Conservation (phyloP, 1,140 invertebrate species). For the Protaetia brevitarsis region DNA sequence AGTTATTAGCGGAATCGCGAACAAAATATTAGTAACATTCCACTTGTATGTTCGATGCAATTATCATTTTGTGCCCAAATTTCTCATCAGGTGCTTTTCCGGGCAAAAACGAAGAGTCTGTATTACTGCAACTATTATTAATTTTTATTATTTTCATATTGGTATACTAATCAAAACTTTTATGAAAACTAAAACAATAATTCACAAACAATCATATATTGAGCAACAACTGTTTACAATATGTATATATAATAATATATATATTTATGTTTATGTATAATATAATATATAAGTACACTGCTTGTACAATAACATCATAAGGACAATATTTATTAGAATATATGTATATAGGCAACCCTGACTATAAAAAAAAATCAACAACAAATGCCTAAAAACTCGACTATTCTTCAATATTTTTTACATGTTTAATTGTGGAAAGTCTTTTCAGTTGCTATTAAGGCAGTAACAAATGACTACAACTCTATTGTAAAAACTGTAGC, state of each 20-base stretch:
- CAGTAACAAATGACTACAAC: no score
- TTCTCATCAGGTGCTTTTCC: no score
- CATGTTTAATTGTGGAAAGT: not conserved
- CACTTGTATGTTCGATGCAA: no score
- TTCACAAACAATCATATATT: constrained; percentile 21
- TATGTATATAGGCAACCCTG: constrained; percentile 21
- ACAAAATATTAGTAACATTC: no score
- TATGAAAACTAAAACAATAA: not conserved
- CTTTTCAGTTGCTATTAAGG: no score
- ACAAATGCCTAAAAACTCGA: not conserved
- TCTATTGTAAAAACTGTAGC: not conserved
- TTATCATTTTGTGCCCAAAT: no score
- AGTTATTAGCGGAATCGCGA: no score
- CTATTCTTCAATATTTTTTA: not conserved
- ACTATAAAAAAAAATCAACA: not conserved
- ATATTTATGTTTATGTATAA: constrained; percentile 8
- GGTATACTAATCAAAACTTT: not conserved
- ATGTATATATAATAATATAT: constrained; percentile 21
- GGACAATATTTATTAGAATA: constrained; percentile 21
- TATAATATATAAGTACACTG: constrained; percentile 18
- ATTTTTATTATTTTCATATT: no score
- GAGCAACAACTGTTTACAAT: constrained; percentile 21
- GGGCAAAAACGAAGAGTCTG: no score
- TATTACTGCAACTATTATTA: no score
- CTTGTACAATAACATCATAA: constrained; percentile 21